Conservation (phyloP, 2,888 invertebrate genomes). For the Brachylomia viminalis region DNA sequence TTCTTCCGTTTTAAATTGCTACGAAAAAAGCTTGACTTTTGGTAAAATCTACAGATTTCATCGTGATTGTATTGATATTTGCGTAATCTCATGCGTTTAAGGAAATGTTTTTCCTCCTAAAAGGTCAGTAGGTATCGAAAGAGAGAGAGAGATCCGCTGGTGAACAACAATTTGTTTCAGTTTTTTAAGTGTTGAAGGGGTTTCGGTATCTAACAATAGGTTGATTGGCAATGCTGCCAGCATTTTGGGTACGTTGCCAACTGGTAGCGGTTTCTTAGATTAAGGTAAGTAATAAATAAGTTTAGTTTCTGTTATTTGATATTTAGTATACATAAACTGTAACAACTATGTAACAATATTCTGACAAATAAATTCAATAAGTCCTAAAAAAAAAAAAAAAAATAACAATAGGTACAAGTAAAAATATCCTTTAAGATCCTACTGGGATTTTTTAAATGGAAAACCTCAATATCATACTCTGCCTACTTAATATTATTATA, state of each 20-base stretch:
- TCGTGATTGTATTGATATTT: constrained; percentile 24
- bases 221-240: too few species aligned
- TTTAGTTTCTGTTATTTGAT: too few species aligned
- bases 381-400: too few species aligned
- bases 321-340: too few species aligned
- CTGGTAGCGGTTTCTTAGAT: too few species aligned
- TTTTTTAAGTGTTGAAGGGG: background rate
- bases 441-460: background rate
- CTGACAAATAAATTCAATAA: too few species aligned
- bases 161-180: background rate
- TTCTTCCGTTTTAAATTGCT: constrained; percentile 51
- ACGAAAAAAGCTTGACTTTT: constrained; percentile 24
- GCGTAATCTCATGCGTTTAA: background rate
- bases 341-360: too few species aligned
- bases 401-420: too few species aligned
- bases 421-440: too few species aligned
- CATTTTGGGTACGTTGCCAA: too few species aligned
- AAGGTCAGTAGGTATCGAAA: background rate
- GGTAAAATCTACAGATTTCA: constrained; percentile 23
- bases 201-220: background rate
- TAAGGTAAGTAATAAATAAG: too few species aligned
- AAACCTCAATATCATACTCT: background rate
- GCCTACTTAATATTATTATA: background rate
- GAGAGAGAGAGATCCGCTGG: background rate
- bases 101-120: background rate